These are phyloP conservation scores for Thalassoma bifasciatum DNA, from an alignment of 2,113 vertebrate species.

Conservation along the genomic window DNA sequence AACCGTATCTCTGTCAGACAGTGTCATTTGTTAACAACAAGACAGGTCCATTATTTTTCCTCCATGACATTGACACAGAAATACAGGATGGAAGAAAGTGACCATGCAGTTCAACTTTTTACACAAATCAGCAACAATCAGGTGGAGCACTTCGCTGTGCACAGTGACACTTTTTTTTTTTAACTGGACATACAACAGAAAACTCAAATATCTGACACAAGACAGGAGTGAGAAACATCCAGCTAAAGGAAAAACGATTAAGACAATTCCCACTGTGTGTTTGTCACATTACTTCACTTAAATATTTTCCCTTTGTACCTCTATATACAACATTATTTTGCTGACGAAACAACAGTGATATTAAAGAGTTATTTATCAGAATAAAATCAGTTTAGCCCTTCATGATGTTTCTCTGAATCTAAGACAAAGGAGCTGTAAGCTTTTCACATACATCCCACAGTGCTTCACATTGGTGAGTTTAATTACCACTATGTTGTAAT, in stretches of 20 bases:
- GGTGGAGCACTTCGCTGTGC: neutral
- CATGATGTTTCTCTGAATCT: neutral
- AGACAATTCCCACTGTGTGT: conserved; percentile 17
- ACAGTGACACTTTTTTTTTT: neutral
- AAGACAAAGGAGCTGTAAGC: neutral
- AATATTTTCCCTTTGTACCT: neutral
- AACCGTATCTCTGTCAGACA: conserved; percentile 19
- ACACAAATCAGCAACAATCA: conserved; percentile 3
- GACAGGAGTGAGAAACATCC: conserved; percentile 4
- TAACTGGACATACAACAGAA: neutral
- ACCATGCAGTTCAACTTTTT: conserved; percentile 4
- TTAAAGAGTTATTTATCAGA: neutral
- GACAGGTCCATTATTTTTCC: conserved; percentile 13
- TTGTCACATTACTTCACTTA: conserved; percentile 14
- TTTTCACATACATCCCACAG: too few species aligned
- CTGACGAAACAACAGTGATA: neutral
- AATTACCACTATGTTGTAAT: too few species aligned
- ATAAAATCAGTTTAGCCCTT: too few species aligned
- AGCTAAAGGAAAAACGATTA: conserved; percentile 18
- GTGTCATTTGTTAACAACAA: conserved; percentile 1
- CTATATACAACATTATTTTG: neutral
- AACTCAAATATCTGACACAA: neutral
- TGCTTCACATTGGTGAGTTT: too few species aligned
- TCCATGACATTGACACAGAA: conserved; percentile 46
- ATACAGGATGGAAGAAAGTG: conserved; percentile 3